Evolutionary conservation across 2,888 invertebrate genomes (phyloP).

Genomic region (Dynastes tityus): DNA sequence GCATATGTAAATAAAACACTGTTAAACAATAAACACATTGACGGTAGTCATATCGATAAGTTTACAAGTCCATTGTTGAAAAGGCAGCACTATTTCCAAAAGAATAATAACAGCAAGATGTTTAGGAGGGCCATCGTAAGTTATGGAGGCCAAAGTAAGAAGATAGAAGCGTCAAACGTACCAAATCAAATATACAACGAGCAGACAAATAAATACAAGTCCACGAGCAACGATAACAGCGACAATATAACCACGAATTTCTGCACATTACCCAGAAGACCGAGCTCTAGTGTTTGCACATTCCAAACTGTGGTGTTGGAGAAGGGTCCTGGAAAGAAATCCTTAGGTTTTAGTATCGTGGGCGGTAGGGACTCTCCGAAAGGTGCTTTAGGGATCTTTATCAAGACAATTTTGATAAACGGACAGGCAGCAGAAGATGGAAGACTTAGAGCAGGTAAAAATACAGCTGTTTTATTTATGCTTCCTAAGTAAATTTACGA

Average conservation of each 20-base stretch:
- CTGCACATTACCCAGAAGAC: slow-evolving; percentile 82
- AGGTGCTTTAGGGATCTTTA: slow-evolving; percentile 89
- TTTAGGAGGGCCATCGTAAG: slow-evolving; percentile 75
- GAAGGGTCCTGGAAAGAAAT: slow-evolving; percentile 88
- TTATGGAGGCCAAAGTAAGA: slow-evolving; percentile 68
- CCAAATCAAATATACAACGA: slow-evolving; percentile 44
- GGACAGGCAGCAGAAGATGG: slow-evolving; percentile 91
- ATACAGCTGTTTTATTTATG: background rate
- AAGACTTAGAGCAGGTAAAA: slow-evolving; percentile 82
- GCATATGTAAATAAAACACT: slow-evolving; percentile 71
- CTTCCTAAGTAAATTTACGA: background rate
- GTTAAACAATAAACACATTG: slow-evolving; percentile 51
- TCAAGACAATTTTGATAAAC: slow-evolving; percentile 86
- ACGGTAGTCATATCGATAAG: slow-evolving; percentile 51
- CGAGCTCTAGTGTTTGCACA: slow-evolving; percentile 79
- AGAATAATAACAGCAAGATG: slow-evolving; percentile 76
- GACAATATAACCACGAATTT: slow-evolving; percentile 74
- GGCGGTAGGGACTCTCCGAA: slow-evolving; percentile 90
- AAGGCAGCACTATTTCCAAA: slow-evolving; percentile 76
- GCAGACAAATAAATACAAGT: slow-evolving; percentile 48
- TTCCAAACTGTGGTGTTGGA: slow-evolving; percentile 83
- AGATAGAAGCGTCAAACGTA: background rate
- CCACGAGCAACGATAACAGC: slow-evolving; percentile 58
- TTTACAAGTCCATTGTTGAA: slow-evolving; percentile 63
- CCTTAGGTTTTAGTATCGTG: slow-evolving; percentile 91